Base-by-base conservation (phyloP, 2,888 invertebrate species). In the Luperina nickerlii region DNA sequence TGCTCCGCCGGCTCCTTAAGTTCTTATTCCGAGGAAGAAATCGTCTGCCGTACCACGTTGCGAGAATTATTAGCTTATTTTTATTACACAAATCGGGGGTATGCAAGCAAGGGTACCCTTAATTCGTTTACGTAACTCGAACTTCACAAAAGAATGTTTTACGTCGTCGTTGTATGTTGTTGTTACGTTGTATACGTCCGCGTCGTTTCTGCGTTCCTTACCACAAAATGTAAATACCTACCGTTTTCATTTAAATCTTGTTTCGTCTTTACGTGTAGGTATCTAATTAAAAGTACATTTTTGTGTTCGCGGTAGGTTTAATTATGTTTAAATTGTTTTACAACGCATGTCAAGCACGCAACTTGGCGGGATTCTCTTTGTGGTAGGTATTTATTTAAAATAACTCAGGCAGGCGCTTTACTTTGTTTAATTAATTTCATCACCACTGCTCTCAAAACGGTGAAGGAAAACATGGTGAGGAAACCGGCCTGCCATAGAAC, bases 191-290 rank as follows among this genome's bases (percentile, higher is more conserved):
- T 72, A 80, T 71, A 78, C 79, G 66, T 38, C 6, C 38, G 38
- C 38, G 6, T 9, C 48, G 75, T 69, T 76, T 66, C 76, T 80
- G 57, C 70, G 57, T 81, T 76, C 63, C 69, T 76, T 70, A 60
- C 81, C 83, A 74, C 87, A 77, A 42, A 78, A 67, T 77, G 77
- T 76, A 79, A 83, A 88, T 85, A 83, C 48, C 48, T 48, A 48
- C 81, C 57, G 70, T 78, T 89, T 81, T 81, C 81, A 89, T 87
- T 83, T 79, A 77, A 81, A 65, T 72, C 88, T 83, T 83, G 70
- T 85, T 85, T 81, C 72, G 72, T 78, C 76, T 82, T 72, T 76
- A 81, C 67, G 66, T 87, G 76, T 81, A 32, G 32, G 32, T 32
- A 60, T 60, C 57, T 60, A 79, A 88, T 87, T 89, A 88, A 89